These are phyloP conservation scores for Coboldia fuscipes DNA, from an alignment of 1,140 invertebrate genomes.

Conservation along the genomic window DNA sequence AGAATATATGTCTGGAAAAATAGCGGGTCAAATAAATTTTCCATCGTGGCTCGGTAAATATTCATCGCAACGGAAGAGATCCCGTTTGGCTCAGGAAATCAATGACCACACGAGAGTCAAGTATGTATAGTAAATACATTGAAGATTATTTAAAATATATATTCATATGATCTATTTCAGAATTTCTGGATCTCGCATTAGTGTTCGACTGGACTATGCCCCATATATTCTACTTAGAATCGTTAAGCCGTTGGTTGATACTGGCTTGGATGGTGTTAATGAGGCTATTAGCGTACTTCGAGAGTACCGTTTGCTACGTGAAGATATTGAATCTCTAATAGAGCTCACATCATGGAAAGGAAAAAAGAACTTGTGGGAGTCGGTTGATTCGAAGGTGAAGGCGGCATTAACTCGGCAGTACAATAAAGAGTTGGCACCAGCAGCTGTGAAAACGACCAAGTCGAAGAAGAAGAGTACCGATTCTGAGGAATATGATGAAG, in stretches of 20 bases:
- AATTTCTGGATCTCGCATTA: slow-evolving; percentile 52
- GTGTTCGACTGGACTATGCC: slow-evolving; percentile 67
- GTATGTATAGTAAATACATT: slow-evolving; percentile 36
- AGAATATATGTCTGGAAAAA: slow-evolving; percentile 54
- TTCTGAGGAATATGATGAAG: slow-evolving; percentile 24
- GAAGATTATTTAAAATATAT: slow-evolving; percentile 2
- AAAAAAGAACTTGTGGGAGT: slow-evolving; percentile 46
- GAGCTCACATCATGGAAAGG: slow-evolving; percentile 73
- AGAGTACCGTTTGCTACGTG: slow-evolving; percentile 65
- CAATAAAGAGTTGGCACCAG: slow-evolving; percentile 57
- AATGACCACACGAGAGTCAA: slow-evolving; percentile 57
- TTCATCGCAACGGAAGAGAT: slow-evolving; percentile 61
- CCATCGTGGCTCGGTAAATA: slow-evolving; percentile 92
- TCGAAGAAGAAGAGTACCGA: slow-evolving; percentile 25
- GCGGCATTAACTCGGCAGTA: slow-evolving; percentile 78
- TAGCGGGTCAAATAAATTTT: slow-evolving; percentile 64
- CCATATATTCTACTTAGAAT: slow-evolving; percentile 47
- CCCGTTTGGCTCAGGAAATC: slow-evolving; percentile 63
- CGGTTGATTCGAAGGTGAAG: slow-evolving; percentile 72
- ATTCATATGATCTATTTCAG: slow-evolving; percentile 21
- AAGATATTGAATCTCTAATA: slow-evolving; percentile 73
- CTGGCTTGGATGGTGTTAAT: slow-evolving; percentile 47
- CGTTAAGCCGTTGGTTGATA: slow-evolving; percentile 42
- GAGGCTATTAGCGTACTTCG: slow-evolving; percentile 56
- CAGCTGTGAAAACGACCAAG: slow-evolving; percentile 43